Percentiles rank a stretch among this genome's conserved stretches.
These are phyloP conservation scores for Xylocampa areola DNA, from an alignment of 2,888 invertebrate species.

Conservation along the genomic window DNA sequence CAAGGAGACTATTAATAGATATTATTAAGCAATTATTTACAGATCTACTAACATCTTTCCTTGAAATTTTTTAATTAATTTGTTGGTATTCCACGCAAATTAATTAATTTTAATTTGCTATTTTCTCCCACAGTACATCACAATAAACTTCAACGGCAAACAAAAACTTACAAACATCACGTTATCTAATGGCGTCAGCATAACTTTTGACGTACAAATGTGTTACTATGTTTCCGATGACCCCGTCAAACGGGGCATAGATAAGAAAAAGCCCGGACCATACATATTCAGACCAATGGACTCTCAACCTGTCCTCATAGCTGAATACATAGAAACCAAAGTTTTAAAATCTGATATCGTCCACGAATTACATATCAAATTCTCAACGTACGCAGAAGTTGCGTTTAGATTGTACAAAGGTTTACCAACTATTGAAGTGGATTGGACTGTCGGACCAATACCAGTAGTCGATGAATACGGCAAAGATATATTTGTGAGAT, in stretches of 20 bases:
- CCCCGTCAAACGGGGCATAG: constrained; percentile 90
- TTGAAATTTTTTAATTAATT: no score
- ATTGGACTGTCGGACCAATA: constrained; percentile 95
- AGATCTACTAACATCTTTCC: no score
- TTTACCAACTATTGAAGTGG: constrained; percentile 91
- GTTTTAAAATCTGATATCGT: constrained; percentile 90
- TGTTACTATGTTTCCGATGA: constrained; percentile 92
- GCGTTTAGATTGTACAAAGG: constrained; percentile 92
- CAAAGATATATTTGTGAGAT: constrained; percentile 94
- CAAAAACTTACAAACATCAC: constrained; percentile 80
- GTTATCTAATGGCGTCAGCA: constrained; percentile 80
- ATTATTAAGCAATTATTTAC: no score
- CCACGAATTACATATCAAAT: constrained; percentile 92
- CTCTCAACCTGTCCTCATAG: constrained; percentile 53
- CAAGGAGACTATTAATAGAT: no score
- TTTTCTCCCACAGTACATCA: constrained; percentile 79
- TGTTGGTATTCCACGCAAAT: no score
- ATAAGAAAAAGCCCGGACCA: constrained; percentile 94
- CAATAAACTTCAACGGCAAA: constrained; percentile 85
- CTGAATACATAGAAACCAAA: constrained; percentile 51
- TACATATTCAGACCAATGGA: constrained; percentile 93
- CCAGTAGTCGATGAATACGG: constrained; percentile 91
- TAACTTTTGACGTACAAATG: constrained; percentile 86
- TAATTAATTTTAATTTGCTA: not conserved
- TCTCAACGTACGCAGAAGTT: constrained; percentile 92